These are phyloP conservation scores for Eptesicus fuscus DNA, from an alignment of 2,113 vertebrate genomes.

Conservation along the genomic window DNA sequence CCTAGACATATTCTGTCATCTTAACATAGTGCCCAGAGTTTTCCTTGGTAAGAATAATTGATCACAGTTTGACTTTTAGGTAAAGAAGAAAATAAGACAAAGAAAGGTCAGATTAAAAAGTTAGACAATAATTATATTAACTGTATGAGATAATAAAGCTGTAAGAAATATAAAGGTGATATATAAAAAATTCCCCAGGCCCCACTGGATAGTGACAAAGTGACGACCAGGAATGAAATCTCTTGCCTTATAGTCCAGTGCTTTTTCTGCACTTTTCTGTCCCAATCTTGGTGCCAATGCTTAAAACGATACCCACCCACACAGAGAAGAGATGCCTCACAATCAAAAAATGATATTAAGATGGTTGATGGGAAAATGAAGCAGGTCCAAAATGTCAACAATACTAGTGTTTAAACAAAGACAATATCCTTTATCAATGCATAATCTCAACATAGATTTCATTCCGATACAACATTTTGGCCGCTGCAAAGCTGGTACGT, in stretches of 20 bases:
- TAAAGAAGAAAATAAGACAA: background rate
- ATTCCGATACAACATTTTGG: conserved; percentile 55
- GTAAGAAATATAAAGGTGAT: background rate
- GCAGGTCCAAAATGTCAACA: conserved; percentile 72
- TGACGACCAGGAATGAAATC: background rate
- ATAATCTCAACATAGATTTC: conserved; percentile 72
- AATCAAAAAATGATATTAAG: conserved; percentile 67
- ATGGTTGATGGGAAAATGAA: conserved; percentile 57
- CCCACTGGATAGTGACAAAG: background rate
- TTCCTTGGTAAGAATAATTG: background rate
- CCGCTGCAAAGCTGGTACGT: conserved; percentile 58
- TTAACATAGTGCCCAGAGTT: background rate
- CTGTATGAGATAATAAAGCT: background rate
- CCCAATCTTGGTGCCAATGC: background rate
- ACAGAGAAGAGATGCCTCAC: conserved; percentile 68
- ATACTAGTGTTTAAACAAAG: conserved; percentile 73
- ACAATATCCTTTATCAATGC: conserved; percentile 64
- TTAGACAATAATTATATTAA: background rate
- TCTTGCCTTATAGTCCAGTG: background rate
- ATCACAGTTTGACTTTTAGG: background rate
- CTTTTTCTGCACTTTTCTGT: background rate
- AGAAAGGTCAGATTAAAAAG: background rate
- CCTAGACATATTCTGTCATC: background rate
- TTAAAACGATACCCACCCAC: conserved; percentile 53
- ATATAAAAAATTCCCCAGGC: background rate